Percentiles rank a stretch among this genome's conserved stretches.
Conservation (phyloP, 2,797 vertebrate species). For the Brotula barbata region DNA sequence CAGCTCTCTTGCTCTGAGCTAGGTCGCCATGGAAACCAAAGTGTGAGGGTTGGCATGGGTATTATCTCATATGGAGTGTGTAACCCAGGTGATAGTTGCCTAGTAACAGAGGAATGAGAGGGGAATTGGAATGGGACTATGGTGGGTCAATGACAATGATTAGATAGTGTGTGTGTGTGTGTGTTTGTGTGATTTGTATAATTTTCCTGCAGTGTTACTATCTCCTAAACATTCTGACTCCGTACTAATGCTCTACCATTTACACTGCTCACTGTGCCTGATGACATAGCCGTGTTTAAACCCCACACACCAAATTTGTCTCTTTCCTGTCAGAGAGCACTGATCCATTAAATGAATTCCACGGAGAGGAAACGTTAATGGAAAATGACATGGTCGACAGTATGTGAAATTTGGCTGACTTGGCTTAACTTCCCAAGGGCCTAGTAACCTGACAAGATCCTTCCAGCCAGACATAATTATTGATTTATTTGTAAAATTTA, state of each 20-base stretch:
- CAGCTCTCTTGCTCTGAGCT: conserved; percentile 45
- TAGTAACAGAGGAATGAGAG: conserved; percentile 75
- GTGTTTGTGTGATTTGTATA: conserved; percentile 16
- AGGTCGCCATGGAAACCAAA: conserved; percentile 73
- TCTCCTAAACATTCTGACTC: conserved; percentile 19
- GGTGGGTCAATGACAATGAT: conserved; percentile 56
- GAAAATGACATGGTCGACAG: too few relatives aligned
- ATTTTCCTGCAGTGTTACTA: conserved; percentile 9
- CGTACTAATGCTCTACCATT: conserved; percentile 18
- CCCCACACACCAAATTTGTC: too few relatives aligned
- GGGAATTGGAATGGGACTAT: conserved; percentile 46
- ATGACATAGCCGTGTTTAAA: too few relatives aligned
- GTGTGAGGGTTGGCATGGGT: conserved; percentile 73
- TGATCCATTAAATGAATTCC: neutral
- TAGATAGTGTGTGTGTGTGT: conserved; percentile 10
- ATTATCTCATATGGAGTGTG: conserved; percentile 71
- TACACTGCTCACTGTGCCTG: neutral
- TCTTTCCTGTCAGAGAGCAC: neutral
- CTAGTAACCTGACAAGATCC: neutral
- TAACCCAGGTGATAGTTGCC: conserved; percentile 82
- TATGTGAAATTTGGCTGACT: neutral
- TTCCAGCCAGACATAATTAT: neutral
- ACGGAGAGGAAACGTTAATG: neutral
- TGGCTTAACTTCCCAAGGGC: neutral
- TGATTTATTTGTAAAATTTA: neutral